A percentile compares a stretch with the other conserved stretches of the same genome.
Evolutionary conservation across 1,140 invertebrate species (phyloP).

Genomic region (Berghia stephanieae): DNA sequence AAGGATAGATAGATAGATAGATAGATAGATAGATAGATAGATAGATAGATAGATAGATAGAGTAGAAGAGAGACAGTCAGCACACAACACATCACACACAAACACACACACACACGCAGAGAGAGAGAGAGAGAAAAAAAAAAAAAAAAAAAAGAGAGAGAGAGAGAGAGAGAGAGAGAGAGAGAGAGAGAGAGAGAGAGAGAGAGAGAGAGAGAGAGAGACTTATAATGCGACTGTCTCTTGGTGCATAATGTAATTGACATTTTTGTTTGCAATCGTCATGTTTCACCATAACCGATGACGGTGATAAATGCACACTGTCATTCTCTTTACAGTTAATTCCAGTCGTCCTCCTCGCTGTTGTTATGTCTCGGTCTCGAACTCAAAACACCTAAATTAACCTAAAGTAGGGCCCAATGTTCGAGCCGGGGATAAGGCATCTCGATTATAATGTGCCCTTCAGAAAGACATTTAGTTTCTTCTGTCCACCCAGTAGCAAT

Average conservation of each 20-base stretch:
- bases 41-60: no score
- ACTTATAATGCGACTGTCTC: background rate
- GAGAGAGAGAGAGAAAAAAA: background rate
- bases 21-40: background rate
- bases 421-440: no score
- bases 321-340: background rate
- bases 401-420: no score
- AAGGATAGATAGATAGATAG: no score
- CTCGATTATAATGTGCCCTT: no score
- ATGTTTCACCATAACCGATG: background rate
- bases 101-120: background rate
- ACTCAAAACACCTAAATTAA: no score
- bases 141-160: background rate
- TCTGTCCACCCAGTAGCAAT: no score
- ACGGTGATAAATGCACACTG: background rate
- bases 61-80: no score
- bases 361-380: background rate
- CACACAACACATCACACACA: no score
- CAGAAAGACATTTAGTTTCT: no score
- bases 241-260: background rate
- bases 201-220: background rate
- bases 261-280: background rate
- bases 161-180: slow-evolving; percentile 23
- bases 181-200: slow-evolving; percentile 9
- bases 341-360: background rate